Evolutionary conservation across 2,888 invertebrate genomes (phyloP).

Genomic region (Nomada hirtipes): DNA sequence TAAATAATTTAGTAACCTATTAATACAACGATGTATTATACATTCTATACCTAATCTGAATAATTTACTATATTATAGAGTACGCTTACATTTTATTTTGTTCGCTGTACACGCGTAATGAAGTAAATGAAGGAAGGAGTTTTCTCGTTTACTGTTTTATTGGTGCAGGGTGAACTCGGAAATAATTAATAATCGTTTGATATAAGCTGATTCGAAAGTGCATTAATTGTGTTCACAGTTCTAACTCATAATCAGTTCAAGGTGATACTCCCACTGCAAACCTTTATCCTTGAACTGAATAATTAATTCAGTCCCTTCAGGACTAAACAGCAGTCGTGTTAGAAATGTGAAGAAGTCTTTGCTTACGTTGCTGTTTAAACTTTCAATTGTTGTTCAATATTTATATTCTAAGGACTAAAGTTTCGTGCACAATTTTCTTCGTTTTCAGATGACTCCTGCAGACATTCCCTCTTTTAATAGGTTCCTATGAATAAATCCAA

Average conservation of each 20-base stretch:
- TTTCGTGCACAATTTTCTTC: neutral
- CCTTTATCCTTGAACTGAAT: conserved; percentile 44
- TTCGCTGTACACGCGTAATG: too few species aligned
- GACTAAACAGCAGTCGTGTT: neutral
- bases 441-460: too few species aligned
- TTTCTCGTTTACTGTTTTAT: too few species aligned
- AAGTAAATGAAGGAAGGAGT: too few species aligned
- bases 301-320: conserved; percentile 29
- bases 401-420: neutral
- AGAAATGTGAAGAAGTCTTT: neutral
- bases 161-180: too few species aligned
- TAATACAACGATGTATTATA: too few species aligned
- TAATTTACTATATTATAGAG: too few species aligned
- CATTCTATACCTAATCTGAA: too few species aligned
- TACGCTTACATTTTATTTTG: too few species aligned
- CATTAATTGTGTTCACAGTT: conserved; percentile 6
- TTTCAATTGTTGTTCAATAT: neutral
- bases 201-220: neutral
- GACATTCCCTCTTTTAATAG: too few species aligned
- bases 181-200: neutral
- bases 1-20: too few species aligned
- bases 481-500: too few species aligned
- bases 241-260: conserved; percentile 25
- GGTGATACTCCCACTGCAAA: neutral
- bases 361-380: neutral